Evolutionary conservation across 2,113 vertebrate species (phyloP).

Genomic region (Notarius quadriscutis): DNA sequence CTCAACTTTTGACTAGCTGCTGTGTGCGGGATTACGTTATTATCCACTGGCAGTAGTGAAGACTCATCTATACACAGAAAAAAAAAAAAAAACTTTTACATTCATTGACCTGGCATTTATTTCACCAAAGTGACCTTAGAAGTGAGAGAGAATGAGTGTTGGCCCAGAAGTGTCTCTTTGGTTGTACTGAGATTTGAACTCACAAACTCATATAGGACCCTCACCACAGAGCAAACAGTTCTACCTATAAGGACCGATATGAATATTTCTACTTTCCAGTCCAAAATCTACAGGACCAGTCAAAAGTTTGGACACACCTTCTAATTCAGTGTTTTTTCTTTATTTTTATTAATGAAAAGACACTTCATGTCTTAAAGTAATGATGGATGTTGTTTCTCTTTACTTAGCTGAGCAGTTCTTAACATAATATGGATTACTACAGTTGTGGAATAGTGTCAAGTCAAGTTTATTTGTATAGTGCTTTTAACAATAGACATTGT

Average conservation of each 20-base stretch:
- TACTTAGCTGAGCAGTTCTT: too few relatives aligned
- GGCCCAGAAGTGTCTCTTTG: not conserved
- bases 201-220: not conserved
- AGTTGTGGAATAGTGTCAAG: too few relatives aligned
- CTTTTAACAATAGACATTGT: too few relatives aligned
- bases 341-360: too few relatives aligned
- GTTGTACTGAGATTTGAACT: not conserved
- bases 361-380: too few relatives aligned
- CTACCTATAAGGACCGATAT: not conserved
- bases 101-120: not conserved
- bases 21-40: conserved; percentile 26
- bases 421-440: too few relatives aligned
- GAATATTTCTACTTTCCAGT: not conserved
- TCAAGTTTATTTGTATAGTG: too few relatives aligned
- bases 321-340: too few relatives aligned
- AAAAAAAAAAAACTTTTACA: not conserved
- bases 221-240: not conserved
- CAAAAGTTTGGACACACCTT: too few relatives aligned
- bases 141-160: not conserved
- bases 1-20: conserved; percentile 21
- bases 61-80: conserved; percentile 38
- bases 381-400: too few relatives aligned
- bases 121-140: not conserved
- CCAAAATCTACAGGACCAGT: not conserved
- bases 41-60: conserved; percentile 23